These are phyloP conservation scores for Thysanoteuthis rhombus DNA, from an alignment of 2,888 invertebrate species.

Conservation along the genomic window DNA sequence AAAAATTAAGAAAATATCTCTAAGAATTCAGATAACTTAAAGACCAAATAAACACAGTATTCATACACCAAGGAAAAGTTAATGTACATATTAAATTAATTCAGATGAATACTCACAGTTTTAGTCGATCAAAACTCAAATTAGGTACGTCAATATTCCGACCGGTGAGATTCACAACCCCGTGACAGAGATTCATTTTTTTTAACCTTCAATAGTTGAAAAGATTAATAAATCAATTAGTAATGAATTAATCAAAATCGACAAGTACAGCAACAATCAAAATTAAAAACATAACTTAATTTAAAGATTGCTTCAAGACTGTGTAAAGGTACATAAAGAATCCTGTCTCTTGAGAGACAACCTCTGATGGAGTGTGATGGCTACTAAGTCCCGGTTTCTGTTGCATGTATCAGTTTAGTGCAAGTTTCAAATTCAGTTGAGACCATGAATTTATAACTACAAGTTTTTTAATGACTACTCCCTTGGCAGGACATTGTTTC, in stretches of 20 bases:
- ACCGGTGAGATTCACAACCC: conserved; percentile 48
- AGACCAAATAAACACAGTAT: too few species aligned
- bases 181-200: conserved; percentile 52
- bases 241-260: not conserved
- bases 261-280: not conserved
- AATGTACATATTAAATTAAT: not conserved
- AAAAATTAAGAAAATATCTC: not conserved
- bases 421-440: too few species aligned
- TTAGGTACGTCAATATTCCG: conserved; percentile 57
- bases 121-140: conserved; percentile 70
- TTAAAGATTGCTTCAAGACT: too few species aligned
- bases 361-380: too few species aligned
- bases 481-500: too few species aligned
- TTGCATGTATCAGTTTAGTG: too few species aligned
- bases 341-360: too few species aligned
- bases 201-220: conserved; percentile 51
- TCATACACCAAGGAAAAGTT: not conserved
- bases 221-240: not conserved
- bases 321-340: too few species aligned
- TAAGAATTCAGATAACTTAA: not conserved
- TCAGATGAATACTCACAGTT: conserved; percentile 55
- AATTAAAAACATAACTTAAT: not conserved
- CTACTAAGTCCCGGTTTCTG: too few species aligned
- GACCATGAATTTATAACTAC: too few species aligned
- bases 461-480: too few species aligned